Percentiles rank a stretch among this genome's conserved stretches.
phyloP scores from a whole-genome alignment of 2,888 invertebrate species.

The Eulithis prunata region DNA sequence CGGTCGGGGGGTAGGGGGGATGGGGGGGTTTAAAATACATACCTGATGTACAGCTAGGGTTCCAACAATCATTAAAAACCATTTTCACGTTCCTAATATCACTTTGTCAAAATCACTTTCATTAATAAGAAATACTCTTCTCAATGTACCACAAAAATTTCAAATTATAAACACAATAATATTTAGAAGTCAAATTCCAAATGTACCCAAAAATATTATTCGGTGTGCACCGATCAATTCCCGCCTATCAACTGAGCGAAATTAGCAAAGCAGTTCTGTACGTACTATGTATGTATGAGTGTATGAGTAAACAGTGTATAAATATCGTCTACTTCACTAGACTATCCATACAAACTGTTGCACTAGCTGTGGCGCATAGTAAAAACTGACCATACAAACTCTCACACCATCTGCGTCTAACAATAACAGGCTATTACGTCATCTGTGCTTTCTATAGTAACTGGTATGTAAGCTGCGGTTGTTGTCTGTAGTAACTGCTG shows the following conservation, averaged over 20 bases:
- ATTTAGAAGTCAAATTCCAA: not conserved
- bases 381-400: slow-evolving; percentile 1
- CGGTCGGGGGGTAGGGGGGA: too few species aligned
- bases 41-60: slow-evolving; percentile 60
- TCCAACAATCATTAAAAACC: slow-evolving; percentile 77
- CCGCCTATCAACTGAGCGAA: slow-evolving; percentile 38
- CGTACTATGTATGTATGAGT: slow-evolving; percentile 6
- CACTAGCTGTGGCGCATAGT: slow-evolving; percentile 3
- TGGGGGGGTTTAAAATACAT: slow-evolving; percentile 42
- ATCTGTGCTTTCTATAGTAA: slow-evolving; percentile 13
- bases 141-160: not conserved
- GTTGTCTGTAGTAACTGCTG: slow-evolving; percentile 6
- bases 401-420: slow-evolving; percentile 1
- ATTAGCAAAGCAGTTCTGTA: slow-evolving; percentile 31
- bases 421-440: slow-evolving; percentile 1
- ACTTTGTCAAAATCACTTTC: slow-evolving; percentile 2
- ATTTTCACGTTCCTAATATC: slow-evolving; percentile 45
- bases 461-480: slow-evolving; percentile 4
- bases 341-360: slow-evolving; percentile 11
- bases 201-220: not conserved
- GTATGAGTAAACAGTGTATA: slow-evolving; percentile 62
- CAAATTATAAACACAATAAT: not conserved
- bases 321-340: slow-evolving; percentile 70
- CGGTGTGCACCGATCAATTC: slow-evolving; percentile 3
- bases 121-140: not conserved